Conservation (phyloP, 2,113 vertebrate genomes). For the Miniopterus natalensis region DNA sequence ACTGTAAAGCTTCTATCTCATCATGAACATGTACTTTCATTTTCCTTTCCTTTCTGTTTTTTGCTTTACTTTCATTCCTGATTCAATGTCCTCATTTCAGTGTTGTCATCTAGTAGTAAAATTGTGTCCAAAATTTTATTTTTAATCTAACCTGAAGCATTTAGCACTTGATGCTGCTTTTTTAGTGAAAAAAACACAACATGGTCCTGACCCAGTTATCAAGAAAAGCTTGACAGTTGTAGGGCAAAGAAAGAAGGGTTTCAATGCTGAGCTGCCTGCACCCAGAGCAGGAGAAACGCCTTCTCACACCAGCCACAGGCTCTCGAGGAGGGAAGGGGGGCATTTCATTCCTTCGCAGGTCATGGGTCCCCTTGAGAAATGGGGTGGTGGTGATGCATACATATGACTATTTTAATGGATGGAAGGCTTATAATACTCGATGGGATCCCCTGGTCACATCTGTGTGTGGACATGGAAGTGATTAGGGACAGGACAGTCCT, state of each 20-base stretch:
- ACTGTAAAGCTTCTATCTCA: neutral
- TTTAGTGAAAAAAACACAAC: neutral
- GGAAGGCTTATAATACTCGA: neutral
- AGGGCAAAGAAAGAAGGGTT: neutral
- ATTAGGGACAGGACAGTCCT: neutral
- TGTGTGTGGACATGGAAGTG: neutral
- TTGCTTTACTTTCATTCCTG: neutral
- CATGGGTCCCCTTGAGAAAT: neutral
- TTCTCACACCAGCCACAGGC: neutral
- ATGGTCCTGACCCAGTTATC: neutral
- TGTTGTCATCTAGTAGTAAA: neutral
- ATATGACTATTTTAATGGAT: neutral
- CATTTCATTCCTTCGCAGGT: neutral
- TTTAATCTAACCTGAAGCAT: neutral
- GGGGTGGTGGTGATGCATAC: accelerated
- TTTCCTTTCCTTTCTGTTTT: neutral
- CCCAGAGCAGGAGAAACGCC: neutral
- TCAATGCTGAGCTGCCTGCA: neutral
- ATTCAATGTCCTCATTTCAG: neutral
- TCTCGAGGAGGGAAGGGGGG: neutral
- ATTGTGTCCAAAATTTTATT: neutral
- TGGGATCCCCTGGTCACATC: neutral
- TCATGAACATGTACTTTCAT: neutral
- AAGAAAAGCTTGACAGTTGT: neutral
- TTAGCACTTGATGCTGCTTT: neutral